Percentiles rank a stretch among this genome's conserved stretches.
phyloP scores from a whole-genome alignment of 2,888 invertebrate species.

The Tetranychus truncatus region DNA sequence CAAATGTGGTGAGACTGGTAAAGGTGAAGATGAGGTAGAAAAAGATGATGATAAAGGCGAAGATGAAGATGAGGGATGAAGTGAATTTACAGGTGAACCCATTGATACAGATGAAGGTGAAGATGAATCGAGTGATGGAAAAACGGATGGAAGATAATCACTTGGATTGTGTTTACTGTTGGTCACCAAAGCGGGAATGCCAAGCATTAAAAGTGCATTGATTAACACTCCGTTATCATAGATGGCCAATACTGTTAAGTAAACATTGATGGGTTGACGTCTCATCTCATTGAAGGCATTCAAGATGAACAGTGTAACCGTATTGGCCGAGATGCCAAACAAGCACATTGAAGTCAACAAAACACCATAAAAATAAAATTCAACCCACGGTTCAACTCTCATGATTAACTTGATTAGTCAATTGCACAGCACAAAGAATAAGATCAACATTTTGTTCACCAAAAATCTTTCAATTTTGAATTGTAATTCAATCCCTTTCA shows the following conservation, averaged over 20 bases:
- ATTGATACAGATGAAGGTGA: not conserved
- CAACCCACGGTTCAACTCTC: slow-evolving; percentile 4
- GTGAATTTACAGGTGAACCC: not conserved
- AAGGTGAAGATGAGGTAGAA: not conserved
- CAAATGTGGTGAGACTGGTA: not conserved
- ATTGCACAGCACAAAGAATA: too few relatives aligned
- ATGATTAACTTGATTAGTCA: not conserved
- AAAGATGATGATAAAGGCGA: not conserved
- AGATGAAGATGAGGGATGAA: not conserved
- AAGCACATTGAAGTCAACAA: slow-evolving; percentile 18
- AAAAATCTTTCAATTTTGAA: too few relatives aligned
- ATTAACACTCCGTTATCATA: slow-evolving; percentile 57
- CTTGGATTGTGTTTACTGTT: slow-evolving; percentile 3
- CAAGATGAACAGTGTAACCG: slow-evolving; percentile 20
- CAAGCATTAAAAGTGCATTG: slow-evolving; percentile 65
- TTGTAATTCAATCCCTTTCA: too few relatives aligned
- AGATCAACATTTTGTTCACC: too few relatives aligned
- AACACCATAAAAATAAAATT: slow-evolving; percentile 18
- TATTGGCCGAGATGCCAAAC: slow-evolving; percentile 21
- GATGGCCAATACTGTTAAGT: slow-evolving; percentile 75
- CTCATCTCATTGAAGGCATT: slow-evolving; percentile 22
- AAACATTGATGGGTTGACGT: slow-evolving; percentile 51
- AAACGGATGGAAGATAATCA: slow-evolving; percentile 3
- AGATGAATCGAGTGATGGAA: slow-evolving; percentile 2
- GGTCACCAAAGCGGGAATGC: slow-evolving; percentile 50